phyloP scores from a whole-genome alignment of 2,888 invertebrate species.

The Boloria selene region DNA sequence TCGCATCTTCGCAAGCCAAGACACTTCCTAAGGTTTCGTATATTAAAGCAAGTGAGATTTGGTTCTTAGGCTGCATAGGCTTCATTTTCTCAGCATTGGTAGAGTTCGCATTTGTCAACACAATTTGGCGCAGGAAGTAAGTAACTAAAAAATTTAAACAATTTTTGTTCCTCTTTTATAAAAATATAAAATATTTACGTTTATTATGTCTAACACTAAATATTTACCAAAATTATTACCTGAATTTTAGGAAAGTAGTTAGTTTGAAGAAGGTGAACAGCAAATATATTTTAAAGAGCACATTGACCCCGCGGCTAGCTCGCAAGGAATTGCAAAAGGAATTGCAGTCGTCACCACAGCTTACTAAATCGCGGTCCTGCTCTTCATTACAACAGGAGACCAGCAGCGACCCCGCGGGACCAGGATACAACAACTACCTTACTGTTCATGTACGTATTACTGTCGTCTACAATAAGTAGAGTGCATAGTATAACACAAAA shows the following conservation, averaged over 20 bases:
- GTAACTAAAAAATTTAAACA: constrained; percentile 47
- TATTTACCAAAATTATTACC: background rate
- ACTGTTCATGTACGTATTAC: constrained; percentile 86
- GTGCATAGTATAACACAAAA: background rate
- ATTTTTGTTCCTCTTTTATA: no score
- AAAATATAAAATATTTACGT: no score
- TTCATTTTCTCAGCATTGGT: constrained; percentile 93
- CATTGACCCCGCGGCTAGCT: constrained; percentile 89
- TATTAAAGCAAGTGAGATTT: constrained; percentile 94
- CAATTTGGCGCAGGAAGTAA: constrained; percentile 92
- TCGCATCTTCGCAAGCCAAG: constrained; percentile 92
- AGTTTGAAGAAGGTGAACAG: constrained; percentile 89
- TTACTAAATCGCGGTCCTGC: constrained; percentile 88
- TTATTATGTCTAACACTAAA: no score
- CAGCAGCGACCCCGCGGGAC: constrained; percentile 78
- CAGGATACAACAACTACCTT: constrained; percentile 86
- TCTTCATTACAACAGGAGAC: constrained; percentile 85
- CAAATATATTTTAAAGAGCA: constrained; percentile 92
- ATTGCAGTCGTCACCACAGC: constrained; percentile 80
- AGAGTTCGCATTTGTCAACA: constrained; percentile 94
- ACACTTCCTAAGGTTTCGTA: constrained; percentile 94
- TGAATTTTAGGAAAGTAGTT: constrained; percentile 84
- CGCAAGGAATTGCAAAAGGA: constrained; percentile 86
- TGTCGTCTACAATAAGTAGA: background rate
- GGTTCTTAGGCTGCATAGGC: constrained; percentile 92